These are phyloP conservation scores for Elachura formosa DNA, from an alignment of 2,113 vertebrate genomes.

Conservation along the genomic window DNA sequence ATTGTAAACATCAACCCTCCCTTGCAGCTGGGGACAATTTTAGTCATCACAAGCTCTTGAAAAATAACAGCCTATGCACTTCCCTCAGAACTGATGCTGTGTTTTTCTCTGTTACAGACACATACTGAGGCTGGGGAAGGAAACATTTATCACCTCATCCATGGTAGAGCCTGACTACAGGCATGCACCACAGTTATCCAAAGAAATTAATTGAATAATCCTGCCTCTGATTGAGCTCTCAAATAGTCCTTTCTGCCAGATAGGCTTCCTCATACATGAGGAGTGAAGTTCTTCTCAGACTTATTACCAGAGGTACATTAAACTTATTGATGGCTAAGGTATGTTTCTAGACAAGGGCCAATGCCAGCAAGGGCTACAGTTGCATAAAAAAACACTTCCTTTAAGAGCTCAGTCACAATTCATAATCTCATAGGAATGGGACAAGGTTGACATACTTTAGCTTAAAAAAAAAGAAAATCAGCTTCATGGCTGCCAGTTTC, in stretches of 20 bases:
- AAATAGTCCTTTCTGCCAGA: neutral
- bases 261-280: neutral
- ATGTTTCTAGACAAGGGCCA: neutral
- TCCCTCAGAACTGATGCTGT: neutral
- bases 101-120: neutral
- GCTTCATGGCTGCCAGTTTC: neutral
- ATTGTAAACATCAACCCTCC: neutral
- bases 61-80: neutral
- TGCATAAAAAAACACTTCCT: neutral
- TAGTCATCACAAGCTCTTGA: neutral
- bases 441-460: neutral
- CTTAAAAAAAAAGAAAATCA: neutral
- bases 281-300: neutral
- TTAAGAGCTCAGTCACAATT: neutral
- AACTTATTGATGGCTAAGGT: neutral
- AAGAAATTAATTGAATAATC: neutral
- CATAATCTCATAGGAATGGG: neutral
- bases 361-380: neutral
- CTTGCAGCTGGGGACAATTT: slow-evolving; percentile 11
- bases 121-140: neutral
- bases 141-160: neutral
- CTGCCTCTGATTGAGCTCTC: neutral
- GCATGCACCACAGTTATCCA: neutral
- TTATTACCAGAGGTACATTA: neutral
- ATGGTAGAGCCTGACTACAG: neutral